A percentile compares a stretch with the other conserved stretches of the same genome.
phyloP scores from a whole-genome alignment of 1,140 invertebrate genomes.

The Bombus superbus region DNA sequence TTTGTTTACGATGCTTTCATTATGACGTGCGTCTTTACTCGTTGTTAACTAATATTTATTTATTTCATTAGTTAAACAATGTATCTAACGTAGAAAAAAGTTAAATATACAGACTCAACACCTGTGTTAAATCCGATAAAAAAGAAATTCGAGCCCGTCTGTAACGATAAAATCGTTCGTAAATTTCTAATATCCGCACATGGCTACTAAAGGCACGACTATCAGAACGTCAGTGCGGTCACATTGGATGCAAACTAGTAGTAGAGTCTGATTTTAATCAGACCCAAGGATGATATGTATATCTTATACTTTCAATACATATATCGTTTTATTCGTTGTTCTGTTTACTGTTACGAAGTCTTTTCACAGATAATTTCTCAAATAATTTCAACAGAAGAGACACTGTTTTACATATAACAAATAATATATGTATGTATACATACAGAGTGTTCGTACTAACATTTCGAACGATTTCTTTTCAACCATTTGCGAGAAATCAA shows the following conservation, averaged over 20 bases:
- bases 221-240: conserved; percentile 27
- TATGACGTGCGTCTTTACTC: not conserved
- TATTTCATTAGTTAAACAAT: too few relatives aligned
- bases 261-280: conserved; percentile 21
- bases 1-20: not conserved
- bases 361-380: not conserved
- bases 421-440: not conserved
- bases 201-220: conserved; percentile 23
- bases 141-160: conserved; percentile 31
- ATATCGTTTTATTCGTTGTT: not conserved
- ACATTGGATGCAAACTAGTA: conserved; percentile 44
- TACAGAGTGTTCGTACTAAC: not conserved
- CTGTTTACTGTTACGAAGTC: not conserved
- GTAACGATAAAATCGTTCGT: not conserved
- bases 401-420: not conserved
- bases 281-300: not conserved
- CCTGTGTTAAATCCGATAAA: not conserved
- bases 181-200: conserved; percentile 27
- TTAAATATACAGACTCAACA: not conserved
- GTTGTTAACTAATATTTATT: too few relatives aligned
- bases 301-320: not conserved
- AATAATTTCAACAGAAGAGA: not conserved
- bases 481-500: not conserved
- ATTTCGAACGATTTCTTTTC: not conserved
- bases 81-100: not conserved